Evolutionary conservation across 2,888 invertebrate genomes (phyloP).

Genomic region (Mongoloraphidia duomilia): DNA sequence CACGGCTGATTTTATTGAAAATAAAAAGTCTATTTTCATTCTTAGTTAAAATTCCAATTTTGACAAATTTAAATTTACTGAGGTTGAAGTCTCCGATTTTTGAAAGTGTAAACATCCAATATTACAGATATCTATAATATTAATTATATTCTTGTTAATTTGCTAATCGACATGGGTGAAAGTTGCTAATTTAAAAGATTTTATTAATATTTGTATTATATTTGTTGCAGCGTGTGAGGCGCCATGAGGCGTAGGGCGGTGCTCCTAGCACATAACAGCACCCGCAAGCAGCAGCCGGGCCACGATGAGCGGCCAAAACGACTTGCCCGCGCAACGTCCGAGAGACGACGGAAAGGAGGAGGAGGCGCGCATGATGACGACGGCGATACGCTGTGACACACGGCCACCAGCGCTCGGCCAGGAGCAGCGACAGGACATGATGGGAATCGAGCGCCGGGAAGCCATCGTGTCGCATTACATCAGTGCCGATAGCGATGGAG

Average conservation of each 20-base stretch:
- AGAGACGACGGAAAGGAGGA: conserved; percentile 2
- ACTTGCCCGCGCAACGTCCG: not conserved
- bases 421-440: conserved; percentile 29
- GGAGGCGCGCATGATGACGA: not conserved
- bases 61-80: too few species aligned
- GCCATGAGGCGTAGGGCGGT: conserved; percentile 20
- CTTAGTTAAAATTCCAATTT: too few species aligned
- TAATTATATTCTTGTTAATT: too few species aligned
- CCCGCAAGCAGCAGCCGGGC: not conserved
- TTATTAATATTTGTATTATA: not conserved
- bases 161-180: too few species aligned
- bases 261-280: conserved; percentile 1
- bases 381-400: conserved; percentile 44
- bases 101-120: too few species aligned
- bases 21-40: too few species aligned
- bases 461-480: conserved; percentile 7
- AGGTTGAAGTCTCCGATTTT: too few species aligned
- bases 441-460: conserved; percentile 20
- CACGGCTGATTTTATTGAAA: too few species aligned
- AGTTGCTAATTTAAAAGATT: too few species aligned
- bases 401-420: conserved; percentile 75
- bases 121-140: too few species aligned
- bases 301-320: conserved; percentile 5
- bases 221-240: conserved; percentile 18
- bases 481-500: too few species aligned